A percentile compares a stretch with the other conserved stretches of the same genome.
phyloP scores from a whole-genome alignment of 1,140 invertebrate genomes.

The Euglossa dilemma region DNA sequence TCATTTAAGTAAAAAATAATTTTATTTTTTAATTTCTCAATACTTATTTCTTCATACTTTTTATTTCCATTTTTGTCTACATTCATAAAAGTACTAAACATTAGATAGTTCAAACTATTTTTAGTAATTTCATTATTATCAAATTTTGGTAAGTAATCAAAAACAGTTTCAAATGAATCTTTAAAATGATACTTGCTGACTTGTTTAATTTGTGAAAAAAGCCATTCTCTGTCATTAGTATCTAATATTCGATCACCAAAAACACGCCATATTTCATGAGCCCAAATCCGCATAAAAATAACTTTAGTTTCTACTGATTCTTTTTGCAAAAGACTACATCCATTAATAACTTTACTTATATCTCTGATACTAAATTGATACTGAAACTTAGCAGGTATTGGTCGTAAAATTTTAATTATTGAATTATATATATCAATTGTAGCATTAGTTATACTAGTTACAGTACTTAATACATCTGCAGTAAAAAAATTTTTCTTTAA shows the following conservation, averaged over 20 bases:
- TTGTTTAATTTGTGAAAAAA: constrained; percentile 82
- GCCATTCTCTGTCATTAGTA: constrained; percentile 83
- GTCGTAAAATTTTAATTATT: constrained; percentile 82
- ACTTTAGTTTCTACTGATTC: constrained; percentile 84
- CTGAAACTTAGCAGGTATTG: constrained; percentile 85
- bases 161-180: constrained; percentile 82
- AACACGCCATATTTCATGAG: constrained; percentile 87
- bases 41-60: constrained; percentile 86
- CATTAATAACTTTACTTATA: constrained; percentile 85
- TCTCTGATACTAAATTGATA: constrained; percentile 87
- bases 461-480: constrained; percentile 84
- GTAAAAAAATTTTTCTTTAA: constrained; percentile 84
- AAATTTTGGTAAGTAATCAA: constrained; percentile 79
- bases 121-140: constrained; percentile 81
- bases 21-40: constrained; percentile 84
- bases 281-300: constrained; percentile 85
- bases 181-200: constrained; percentile 83
- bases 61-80: constrained; percentile 79
- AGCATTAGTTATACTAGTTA: constrained; percentile 84
- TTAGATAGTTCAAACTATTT: constrained; percentile 84
- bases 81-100: constrained; percentile 87
- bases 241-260: constrained; percentile 87
- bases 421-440: constrained; percentile 85
- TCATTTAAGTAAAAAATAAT: constrained; percentile 84
- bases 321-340: constrained; percentile 86